Evolutionary conservation across 2,113 vertebrate genomes (phyloP), one percentile per base, ranked within the genome.

Genomic region (Oxyruncus cristatus): DNA sequence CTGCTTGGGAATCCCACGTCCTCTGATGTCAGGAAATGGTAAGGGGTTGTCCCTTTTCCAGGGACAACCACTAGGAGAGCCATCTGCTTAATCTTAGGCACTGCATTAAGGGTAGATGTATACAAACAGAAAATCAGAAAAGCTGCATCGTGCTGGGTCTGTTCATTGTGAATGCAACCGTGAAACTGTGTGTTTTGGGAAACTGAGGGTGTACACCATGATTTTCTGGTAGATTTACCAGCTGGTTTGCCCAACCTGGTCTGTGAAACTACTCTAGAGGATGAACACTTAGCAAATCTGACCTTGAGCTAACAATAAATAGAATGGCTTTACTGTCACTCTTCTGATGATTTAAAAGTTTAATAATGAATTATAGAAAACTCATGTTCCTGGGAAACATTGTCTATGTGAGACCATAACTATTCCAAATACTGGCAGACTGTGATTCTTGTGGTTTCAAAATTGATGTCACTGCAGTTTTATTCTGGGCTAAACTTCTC

Each of bases 401-500:
- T 46, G 37, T 30, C 50, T 59, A 7, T 71, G 50, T 85, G 86
- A 68, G 39, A 59, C 65, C 58, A 15, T 61, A 84, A 81, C 32
- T 85, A 27, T 71, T 93, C 27, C 35, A 49, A 50, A 59, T 46
- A 52, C 22, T 78, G 56, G 17, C 42, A 80, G 56, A 55, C 76
- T 47, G 35, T 35, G 52, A 67, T 84, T 35, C 41, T 84, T 84
- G 80, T 61, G 84, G 42, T 91, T 72, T 86, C 47, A 32, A 20
- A 67, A 33, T 20, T 77, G 70, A 91, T 96, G 86, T 89, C 86
- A 81, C 35, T 61, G 37, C n/a, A 83, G 58, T 83, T 94, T 93
- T 82, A 68, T 82, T 88, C 62, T 85, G 53, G 66, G 21, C 30
- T 90, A 50, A 81, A 77, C 24, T 71, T 90, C n/a, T 88, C 50